Base-by-base conservation (phyloP, 2,888 invertebrate species). In the Vanessa cardui region DNA sequence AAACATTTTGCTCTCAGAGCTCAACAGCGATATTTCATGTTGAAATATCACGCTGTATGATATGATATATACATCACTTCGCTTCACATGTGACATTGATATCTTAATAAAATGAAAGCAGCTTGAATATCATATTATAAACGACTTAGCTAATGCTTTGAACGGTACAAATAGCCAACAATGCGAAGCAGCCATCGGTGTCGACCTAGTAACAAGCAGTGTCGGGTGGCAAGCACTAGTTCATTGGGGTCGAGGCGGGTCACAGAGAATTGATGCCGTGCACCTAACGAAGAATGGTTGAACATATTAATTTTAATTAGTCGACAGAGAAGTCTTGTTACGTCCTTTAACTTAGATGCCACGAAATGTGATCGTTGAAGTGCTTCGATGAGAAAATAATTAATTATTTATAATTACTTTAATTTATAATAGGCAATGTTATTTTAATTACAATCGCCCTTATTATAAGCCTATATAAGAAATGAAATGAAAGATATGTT, bases 121-220 rank as follows among this genome's bases (percentile, higher is more conserved):
- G 47, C 52, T 66, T 62, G 49, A 49, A 54, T 54, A 64, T 66
- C 45, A 46, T 59, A 66, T 62, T 66, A 54, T 49, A 60, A 52
- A 26, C 21, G 45, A 21, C 44, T 61, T 31, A 69, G 52, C 58
- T 31, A 47, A 83, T 82, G 83, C 80, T 76, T 78, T 87, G 88
- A 89, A 88, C 86, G 88, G 86, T 89, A 89, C 89, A 90, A 90
- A 90, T 89, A 84, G 87, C 82, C 78, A 73, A 82, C 77, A 81
- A 81, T 81, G 80, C 82, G 80, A 82, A 72, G 77, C 79, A 77
- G 81, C 80, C 83, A 81, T 84, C 82, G 80, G 79, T 80, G 82
- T 81, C 85, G 88, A 84, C 87, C 86, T 77, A 83, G 80, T 84
- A 82, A 84, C 82, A 77, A 76, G 75, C 76, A 76, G 86, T 85